Conservation (phyloP, 1,140 invertebrate species). For the Atopsyche davidsoni region DNA sequence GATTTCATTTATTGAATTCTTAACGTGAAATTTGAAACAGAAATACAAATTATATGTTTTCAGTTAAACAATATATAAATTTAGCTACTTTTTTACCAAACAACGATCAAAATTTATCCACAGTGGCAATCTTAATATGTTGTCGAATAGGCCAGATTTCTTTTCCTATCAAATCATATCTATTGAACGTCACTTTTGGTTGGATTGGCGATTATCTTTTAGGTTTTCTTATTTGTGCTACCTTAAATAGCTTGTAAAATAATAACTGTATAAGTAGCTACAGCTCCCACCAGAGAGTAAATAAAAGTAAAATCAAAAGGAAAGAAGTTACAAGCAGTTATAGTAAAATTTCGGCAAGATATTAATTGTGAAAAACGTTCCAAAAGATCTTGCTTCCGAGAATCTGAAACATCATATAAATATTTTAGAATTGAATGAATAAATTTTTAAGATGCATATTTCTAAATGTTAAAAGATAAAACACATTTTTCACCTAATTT, state of each 20-base stretch:
- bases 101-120: too few relatives aligned
- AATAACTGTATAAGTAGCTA: background rate
- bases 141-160: background rate
- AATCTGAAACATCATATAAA: constrained; percentile 1
- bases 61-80: too few relatives aligned
- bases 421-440: background rate
- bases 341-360: background rate
- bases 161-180: background rate
- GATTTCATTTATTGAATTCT: too few relatives aligned
- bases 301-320: constrained; percentile 8
- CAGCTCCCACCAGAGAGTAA: constrained; percentile 4
- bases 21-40: too few relatives aligned
- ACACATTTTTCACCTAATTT: background rate
- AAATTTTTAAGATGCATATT: background rate
- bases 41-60: too few relatives aligned
- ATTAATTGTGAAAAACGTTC: background rate
- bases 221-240: background rate
- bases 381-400: constrained; percentile 1
- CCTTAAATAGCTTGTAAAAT: background rate
- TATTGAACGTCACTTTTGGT: background rate
- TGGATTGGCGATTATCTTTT: background rate
- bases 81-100: too few relatives aligned
- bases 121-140: too few relatives aligned
- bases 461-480: background rate
- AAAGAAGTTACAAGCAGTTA: constrained; percentile 14